Percentiles rank a stretch among this genome's conserved stretches.
These are phyloP conservation scores for Tipula helvola DNA, from an alignment of 2,888 invertebrate species.

Conservation along the genomic window DNA sequence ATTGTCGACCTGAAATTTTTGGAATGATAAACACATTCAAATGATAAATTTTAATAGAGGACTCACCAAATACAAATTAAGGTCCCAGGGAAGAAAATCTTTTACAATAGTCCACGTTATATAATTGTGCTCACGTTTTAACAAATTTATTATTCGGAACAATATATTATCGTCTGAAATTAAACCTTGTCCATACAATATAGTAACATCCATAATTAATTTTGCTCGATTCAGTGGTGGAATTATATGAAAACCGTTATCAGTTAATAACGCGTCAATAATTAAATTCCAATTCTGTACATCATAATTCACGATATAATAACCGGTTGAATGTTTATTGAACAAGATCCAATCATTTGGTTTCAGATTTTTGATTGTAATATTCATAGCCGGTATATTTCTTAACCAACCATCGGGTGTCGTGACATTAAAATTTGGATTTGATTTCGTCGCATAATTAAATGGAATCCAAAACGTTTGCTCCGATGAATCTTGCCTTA, in stretches of 20 bases:
- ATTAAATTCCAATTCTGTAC: background rate
- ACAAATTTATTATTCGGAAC: background rate
- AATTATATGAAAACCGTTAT: background rate
- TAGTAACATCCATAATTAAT: background rate
- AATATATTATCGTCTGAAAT: background rate
- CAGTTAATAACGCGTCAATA: background rate
- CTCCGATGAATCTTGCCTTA: background rate
- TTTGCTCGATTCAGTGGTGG: background rate
- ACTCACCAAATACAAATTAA: background rate
- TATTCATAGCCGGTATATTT: background rate
- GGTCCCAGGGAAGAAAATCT: background rate
- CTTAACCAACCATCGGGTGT: background rate
- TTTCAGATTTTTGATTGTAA: background rate
- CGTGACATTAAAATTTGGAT: background rate
- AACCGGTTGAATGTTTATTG: background rate
- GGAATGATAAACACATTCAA: background rate
- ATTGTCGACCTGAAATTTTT: background rate
- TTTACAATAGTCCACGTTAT: background rate
- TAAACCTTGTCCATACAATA: background rate
- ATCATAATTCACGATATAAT: conserved; percentile 5
- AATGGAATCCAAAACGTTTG: background rate
- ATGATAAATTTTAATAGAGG: background rate
- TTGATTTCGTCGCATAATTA: background rate
- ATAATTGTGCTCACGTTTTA: background rate
- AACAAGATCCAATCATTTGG: background rate